Percentiles rank a stretch among this genome's conserved stretches.
These are phyloP conservation scores for Rotaria magnacalcarata DNA, from an alignment of 2,888 invertebrate species.

Conservation along the genomic window DNA sequence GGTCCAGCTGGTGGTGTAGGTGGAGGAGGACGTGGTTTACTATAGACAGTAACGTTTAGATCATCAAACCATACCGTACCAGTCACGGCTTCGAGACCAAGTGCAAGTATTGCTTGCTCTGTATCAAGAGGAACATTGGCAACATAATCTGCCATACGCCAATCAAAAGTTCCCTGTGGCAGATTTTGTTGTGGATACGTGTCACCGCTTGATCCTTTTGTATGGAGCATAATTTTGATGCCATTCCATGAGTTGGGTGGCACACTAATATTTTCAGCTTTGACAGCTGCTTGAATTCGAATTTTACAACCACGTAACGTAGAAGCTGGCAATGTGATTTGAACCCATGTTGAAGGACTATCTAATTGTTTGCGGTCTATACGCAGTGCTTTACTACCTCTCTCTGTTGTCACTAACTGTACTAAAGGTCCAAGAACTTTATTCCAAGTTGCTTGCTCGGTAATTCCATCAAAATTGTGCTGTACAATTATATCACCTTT, in stretches of 20 bases:
- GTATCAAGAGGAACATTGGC: constrained; percentile 19
- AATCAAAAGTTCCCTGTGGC: not conserved
- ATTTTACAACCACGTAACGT: not conserved
- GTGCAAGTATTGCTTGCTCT: not conserved
- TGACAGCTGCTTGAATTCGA: not conserved
- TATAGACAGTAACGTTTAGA: not conserved
- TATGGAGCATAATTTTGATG: constrained; percentile 27
- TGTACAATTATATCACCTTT: not conserved
- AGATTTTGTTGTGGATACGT: constrained; percentile 27
- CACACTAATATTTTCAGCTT: constrained; percentile 10
- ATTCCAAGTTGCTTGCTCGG: not conserved
- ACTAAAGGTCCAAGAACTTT: not conserved
- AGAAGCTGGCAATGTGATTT: not conserved
- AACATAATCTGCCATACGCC: not conserved
- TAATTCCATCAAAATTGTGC: not conserved
- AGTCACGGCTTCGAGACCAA: constrained; percentile 3
- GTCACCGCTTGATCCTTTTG: not conserved
- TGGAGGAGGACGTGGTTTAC: not conserved
- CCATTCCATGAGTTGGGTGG: constrained; percentile 24
- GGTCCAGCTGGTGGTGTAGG: not conserved
- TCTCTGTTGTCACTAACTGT: not conserved
- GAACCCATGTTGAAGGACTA: not conserved
- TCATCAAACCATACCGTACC: constrained; percentile 22
- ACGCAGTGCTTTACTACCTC: not conserved
- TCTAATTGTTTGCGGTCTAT: not conserved